phyloP scores from a whole-genome alignment of 2,113 vertebrate species.

The Charadrius vociferus region DNA sequence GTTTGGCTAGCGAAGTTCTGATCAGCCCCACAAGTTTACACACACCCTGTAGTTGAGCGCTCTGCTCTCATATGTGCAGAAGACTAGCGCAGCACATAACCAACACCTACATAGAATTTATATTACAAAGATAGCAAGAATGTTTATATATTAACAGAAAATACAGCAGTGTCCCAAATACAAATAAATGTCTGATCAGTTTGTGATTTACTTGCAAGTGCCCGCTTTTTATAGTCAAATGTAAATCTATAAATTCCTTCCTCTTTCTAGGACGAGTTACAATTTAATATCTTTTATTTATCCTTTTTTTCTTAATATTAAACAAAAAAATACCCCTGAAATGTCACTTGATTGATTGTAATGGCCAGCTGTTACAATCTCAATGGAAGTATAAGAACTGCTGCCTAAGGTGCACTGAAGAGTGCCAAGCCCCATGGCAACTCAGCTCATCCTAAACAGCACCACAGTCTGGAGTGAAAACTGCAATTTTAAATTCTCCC shows the following conservation, averaged over 20 bases:
- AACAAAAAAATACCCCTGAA: slow-evolving; percentile 72
- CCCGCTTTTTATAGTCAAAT: neutral
- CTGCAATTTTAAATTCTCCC: slow-evolving; percentile 77
- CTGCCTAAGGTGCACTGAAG: slow-evolving; percentile 75
- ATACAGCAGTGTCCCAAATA: neutral
- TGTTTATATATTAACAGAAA: neutral
- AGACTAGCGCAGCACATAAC: neutral
- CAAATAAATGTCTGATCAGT: neutral
- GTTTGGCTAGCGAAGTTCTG: neutral
- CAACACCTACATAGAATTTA: neutral
- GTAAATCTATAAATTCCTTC: neutral
- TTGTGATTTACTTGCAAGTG: neutral
- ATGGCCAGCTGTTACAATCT: slow-evolving; percentile 76
- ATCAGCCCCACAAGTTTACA: neutral
- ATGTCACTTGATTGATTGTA: slow-evolving; percentile 77
- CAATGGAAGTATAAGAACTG: slow-evolving; percentile 71
- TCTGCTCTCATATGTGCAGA: neutral
- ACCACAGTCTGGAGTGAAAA: slow-evolving; percentile 72
- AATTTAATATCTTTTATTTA: slow-evolving; percentile 61
- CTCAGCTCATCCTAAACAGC: slow-evolving; percentile 76
- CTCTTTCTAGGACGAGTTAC: slow-evolving; percentile 31
- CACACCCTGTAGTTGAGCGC: neutral
- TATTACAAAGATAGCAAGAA: neutral
- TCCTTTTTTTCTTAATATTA: slow-evolving; percentile 59
- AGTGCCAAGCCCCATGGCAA: slow-evolving; percentile 74